phyloP scores from a whole-genome alignment of 2,888 invertebrate genomes.

The Trilocha varians region DNA sequence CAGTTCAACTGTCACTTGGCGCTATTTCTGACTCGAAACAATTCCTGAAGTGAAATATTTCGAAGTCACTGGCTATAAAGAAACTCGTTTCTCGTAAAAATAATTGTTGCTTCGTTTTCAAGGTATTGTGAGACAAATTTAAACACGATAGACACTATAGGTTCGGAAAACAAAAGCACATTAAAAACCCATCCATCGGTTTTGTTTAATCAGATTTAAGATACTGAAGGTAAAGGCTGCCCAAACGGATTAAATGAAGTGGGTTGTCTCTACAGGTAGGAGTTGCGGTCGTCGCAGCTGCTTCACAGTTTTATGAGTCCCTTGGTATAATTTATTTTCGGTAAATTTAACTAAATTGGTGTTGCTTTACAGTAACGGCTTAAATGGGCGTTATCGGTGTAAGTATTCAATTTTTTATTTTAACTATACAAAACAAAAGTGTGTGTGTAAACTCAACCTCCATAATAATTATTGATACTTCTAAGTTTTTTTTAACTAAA shows the following conservation, averaged over 20 bases:
- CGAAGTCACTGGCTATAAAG: no score
- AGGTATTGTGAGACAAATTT: no score
- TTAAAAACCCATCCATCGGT: neutral
- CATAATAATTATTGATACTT: no score
- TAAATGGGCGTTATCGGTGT: neutral
- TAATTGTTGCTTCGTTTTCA: no score
- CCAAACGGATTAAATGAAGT: conserved; percentile 15
- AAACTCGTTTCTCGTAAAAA: no score
- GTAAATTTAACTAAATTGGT: conserved; percentile 2
- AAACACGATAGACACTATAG: no score
- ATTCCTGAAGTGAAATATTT: conserved; percentile 66
- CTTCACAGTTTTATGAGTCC: conserved; percentile 10
- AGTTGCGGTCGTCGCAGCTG: conserved; percentile 2
- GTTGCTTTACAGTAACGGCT: neutral
- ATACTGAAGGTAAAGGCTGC: no score
- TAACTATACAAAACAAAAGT: no score
- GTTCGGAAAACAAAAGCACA: neutral
- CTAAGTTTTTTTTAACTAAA: no score
- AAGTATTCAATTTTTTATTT: no score
- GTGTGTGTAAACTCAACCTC: no score
- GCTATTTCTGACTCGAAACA: conserved; percentile 60
- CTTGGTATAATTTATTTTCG: conserved; percentile 1
- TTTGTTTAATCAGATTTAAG: neutral
- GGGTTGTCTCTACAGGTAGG: conserved; percentile 3
- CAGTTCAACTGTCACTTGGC: conserved; percentile 62